Evolutionary conservation across 2,113 vertebrate species (phyloP).

Genomic region (Tonatia bakeri): DNA sequence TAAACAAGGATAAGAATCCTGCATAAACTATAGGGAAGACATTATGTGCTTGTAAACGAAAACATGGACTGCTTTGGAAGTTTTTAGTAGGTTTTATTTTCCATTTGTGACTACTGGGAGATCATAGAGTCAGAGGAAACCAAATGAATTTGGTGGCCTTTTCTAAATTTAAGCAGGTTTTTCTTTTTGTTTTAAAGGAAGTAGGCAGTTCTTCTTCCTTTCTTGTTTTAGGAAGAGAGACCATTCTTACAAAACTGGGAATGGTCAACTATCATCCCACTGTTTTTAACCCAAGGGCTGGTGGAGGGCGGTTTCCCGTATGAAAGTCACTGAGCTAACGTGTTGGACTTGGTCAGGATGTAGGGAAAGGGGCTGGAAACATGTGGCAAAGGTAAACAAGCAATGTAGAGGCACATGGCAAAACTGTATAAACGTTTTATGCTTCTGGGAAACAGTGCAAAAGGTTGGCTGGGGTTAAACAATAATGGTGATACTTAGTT

Average conservation of each 20-base stretch:
- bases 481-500: background rate
- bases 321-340: too few species aligned
- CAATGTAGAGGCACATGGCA: background rate
- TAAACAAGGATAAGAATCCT: background rate
- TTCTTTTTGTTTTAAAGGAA: background rate
- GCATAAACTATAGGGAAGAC: background rate
- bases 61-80: background rate
- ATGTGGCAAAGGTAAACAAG: background rate
- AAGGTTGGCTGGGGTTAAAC: background rate
- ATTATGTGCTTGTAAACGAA: background rate
- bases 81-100: background rate
- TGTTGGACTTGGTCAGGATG: background rate
- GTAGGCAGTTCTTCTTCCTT: background rate
- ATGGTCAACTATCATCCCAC: fast-evolving
- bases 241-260: background rate
- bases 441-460: background rate
- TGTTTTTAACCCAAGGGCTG: background rate
- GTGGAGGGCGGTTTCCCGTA: background rate
- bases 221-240: background rate
- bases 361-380: background rate
- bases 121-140: background rate
- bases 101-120: background rate
- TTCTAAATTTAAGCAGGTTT: background rate
- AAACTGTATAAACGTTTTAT: background rate
- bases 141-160: background rate